These are phyloP conservation scores for Centropus bengalensis DNA, from an alignment of 2,113 vertebrate genomes.

Conservation along the genomic window DNA sequence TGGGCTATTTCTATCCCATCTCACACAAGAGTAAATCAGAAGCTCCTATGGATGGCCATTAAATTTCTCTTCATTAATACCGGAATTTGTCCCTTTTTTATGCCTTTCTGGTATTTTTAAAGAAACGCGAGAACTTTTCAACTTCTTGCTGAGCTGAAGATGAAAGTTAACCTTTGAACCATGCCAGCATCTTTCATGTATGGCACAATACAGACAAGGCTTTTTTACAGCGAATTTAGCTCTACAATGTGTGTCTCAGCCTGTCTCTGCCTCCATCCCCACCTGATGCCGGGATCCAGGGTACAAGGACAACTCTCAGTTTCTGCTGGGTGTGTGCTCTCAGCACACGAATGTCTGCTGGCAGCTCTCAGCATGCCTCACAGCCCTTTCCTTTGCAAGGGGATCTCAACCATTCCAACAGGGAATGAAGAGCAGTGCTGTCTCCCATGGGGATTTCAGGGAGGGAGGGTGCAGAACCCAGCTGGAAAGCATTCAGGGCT, in stretches of 20 bases:
- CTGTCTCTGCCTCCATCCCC: not conserved
- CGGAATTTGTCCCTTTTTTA: not conserved
- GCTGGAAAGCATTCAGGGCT: not conserved
- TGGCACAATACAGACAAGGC: not conserved
- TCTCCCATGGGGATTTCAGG: not conserved
- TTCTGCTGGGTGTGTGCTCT: no score
- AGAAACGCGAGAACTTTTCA: conserved; percentile 10
- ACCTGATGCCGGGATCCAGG: not conserved
- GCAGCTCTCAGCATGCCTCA: not conserved
- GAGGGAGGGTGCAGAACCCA: not conserved
- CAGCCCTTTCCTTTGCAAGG: not conserved
- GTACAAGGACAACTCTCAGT: not conserved
- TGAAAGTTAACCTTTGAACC: conserved; percentile 57
- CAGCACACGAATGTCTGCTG: rapidly evolving
- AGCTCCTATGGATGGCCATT: conserved; percentile 33
- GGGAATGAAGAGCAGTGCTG: not conserved
- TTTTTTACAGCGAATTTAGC: not conserved
- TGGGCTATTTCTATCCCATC: conserved; percentile 48
- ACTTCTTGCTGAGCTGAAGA: conserved; percentile 38
- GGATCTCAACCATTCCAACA: not conserved
- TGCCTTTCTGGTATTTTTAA: not conserved
- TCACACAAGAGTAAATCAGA: conserved; percentile 42
- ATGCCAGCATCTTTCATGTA: conserved; percentile 22
- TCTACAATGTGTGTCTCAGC: not conserved
- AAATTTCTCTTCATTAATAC: conserved; percentile 20